phyloP scores from a whole-genome alignment of 2,888 invertebrate species.

The Dioctria rufipes region DNA sequence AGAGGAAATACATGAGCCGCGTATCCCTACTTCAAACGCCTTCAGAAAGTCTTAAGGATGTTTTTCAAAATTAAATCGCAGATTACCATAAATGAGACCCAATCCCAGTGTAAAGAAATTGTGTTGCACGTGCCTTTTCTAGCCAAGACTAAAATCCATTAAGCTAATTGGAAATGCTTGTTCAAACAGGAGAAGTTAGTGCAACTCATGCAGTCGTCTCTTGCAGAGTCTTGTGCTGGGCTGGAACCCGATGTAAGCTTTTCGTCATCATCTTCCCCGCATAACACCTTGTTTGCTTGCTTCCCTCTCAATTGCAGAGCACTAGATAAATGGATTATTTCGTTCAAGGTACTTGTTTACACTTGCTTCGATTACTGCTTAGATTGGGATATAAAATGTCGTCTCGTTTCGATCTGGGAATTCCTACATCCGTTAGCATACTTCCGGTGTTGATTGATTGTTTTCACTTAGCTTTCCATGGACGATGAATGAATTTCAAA shows the following conservation, averaged over 20 bases:
- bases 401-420: too few relatives aligned
- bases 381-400: not conserved
- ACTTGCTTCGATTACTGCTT: conserved; percentile 22
- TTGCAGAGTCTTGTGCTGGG: not conserved
- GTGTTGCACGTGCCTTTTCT: too few relatives aligned
- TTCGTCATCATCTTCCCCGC: not conserved
- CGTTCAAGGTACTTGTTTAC: conserved; percentile 31
- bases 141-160: too few relatives aligned
- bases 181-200: not conserved
- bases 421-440: too few relatives aligned
- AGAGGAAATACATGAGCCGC: too few relatives aligned
- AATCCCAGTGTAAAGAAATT: not conserved
- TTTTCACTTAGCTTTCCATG: too few relatives aligned
- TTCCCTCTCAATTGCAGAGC: conserved; percentile 3
- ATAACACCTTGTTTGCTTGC: conserved; percentile 8
- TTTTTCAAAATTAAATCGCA: not conserved
- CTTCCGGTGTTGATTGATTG: too few relatives aligned
- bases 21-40: not conserved
- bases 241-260: not conserved
- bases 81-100: not conserved
- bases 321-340: conserved; percentile 33
- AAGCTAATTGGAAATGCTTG: too few relatives aligned
- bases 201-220: conserved; percentile 26
- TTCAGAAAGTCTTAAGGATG: not conserved
- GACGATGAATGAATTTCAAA: too few relatives aligned